These are phyloP conservation scores for Fistularia tabacaria DNA, from an alignment of 2,797 vertebrate genomes.

Conservation along the genomic window DNA sequence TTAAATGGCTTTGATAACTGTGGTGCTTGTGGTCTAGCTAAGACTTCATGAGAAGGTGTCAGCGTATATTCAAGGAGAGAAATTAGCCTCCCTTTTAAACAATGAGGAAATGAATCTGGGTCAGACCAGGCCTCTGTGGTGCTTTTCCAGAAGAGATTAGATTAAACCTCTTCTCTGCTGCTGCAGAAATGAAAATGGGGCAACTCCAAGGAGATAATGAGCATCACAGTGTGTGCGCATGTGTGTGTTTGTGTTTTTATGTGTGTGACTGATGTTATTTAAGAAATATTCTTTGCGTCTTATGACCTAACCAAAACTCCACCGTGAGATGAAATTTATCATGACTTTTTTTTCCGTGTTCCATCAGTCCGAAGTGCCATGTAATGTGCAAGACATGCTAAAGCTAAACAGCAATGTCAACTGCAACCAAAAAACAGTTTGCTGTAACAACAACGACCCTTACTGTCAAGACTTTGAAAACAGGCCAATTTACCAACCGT, in stretches of 20 bases:
- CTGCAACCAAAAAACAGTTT: too few species aligned
- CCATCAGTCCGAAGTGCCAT: too few species aligned
- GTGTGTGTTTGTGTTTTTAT: neutral
- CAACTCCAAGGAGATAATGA: conserved; percentile 68
- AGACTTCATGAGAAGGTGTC: conserved; percentile 10
- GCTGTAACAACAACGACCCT: too few species aligned
- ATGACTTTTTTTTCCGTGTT: neutral
- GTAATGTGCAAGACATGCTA: too few species aligned
- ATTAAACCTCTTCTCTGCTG: conserved; percentile 32
- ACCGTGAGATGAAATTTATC: neutral
- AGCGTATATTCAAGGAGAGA: conserved; percentile 13
- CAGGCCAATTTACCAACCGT: too few species aligned
- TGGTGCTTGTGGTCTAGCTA: neutral
- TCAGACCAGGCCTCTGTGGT: conserved; percentile 30
- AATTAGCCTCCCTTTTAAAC: conserved; percentile 31
- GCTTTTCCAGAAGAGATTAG: conserved; percentile 44
- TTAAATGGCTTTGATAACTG: conserved; percentile 23
- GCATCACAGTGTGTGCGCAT: conserved; percentile 14
- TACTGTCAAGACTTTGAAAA: too few species aligned
- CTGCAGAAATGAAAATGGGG: conserved; percentile 55
- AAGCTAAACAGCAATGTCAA: too few species aligned
- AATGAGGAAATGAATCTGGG: conserved; percentile 58
- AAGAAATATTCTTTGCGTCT: conserved; percentile 34
- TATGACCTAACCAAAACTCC: conserved; percentile 38
- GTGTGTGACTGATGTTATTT: conserved; percentile 21